Evolutionary conservation across 1,140 invertebrate genomes (phyloP).

Genomic region (Pentalonia nigronervosa): DNA sequence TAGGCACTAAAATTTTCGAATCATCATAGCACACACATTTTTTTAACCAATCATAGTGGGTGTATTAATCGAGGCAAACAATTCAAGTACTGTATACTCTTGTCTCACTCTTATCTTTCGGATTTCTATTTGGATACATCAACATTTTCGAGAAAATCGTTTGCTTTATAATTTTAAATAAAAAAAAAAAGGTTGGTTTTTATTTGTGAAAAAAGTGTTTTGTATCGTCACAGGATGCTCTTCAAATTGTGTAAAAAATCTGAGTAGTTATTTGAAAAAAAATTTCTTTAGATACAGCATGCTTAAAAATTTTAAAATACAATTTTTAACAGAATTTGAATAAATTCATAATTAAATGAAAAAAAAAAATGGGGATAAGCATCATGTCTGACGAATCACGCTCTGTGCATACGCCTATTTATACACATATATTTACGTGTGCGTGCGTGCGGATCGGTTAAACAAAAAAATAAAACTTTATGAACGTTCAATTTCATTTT

Average conservation of each 20-base stretch:
- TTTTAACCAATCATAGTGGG: too few species aligned
- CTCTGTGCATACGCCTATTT: background rate
- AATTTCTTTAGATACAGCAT: too few species aligned
- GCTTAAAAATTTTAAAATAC: too few species aligned
- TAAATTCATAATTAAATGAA: background rate
- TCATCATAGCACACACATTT: too few species aligned
- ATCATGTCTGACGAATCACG: background rate
- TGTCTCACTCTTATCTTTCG: too few species aligned
- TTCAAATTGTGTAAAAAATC: background rate
- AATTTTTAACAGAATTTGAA: too few species aligned
- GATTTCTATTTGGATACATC: background rate
- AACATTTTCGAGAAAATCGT: background rate
- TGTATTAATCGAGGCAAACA: too few species aligned
- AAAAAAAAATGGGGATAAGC: background rate
- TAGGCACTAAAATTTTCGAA: too few species aligned
- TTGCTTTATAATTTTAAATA: too few species aligned
- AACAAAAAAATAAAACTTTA: background rate
- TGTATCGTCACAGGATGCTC: background rate
- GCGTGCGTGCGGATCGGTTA: background rate
- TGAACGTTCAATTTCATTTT: background rate
- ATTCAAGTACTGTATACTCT: too few species aligned
- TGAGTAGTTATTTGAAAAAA: background rate
- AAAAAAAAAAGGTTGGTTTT: too few species aligned
- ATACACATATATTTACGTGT: background rate
- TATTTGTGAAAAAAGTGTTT: background rate